Percentiles rank a stretch among this genome's conserved stretches.
Conservation (phyloP, 2,888 invertebrate species). For the Branchipolynoe longqiensis region DNA sequence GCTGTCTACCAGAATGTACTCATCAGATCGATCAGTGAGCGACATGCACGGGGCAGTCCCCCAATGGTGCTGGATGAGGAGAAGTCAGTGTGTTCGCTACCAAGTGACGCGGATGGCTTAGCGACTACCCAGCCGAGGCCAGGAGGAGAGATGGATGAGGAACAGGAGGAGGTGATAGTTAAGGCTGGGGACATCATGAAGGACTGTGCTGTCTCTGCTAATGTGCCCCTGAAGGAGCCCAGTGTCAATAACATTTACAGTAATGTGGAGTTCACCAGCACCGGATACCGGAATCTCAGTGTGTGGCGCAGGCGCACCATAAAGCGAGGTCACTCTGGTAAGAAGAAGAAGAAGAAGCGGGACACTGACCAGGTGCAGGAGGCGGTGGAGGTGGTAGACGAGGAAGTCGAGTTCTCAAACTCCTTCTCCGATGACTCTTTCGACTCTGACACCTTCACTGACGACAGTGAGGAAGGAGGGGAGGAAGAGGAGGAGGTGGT, state of each 20-base stretch:
- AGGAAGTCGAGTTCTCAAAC: conserved; percentile 46
- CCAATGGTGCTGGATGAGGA: not conserved
- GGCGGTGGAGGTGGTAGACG: conserved; percentile 7
- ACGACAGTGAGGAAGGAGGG: conserved; percentile 50
- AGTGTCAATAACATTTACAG: not conserved
- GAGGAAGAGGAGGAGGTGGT: not conserved
- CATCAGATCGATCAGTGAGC: not conserved
- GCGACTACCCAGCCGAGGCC: not conserved
- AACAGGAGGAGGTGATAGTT: not conserved
- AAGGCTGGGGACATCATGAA: not conserved
- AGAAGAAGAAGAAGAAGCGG: not conserved
- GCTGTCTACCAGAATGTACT: conserved; percentile 2
- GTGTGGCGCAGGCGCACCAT: conserved; percentile 16
- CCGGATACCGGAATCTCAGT: not conserved
- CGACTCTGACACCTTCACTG: conserved; percentile 53
- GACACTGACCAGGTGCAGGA: not conserved
- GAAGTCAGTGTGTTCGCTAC: not conserved
- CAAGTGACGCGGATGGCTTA: not conserved
- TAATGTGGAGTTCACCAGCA: not conserved
- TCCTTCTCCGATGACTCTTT: conserved; percentile 50
- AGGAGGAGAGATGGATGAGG: not conserved
- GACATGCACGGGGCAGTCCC: not conserved
- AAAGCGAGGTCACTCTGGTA: not conserved
- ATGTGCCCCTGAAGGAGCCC: not conserved
- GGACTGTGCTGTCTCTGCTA: not conserved